These are phyloP conservation scores for Eulithis prunata DNA, from an alignment of 2,888 invertebrate species.

Conservation along the genomic window DNA sequence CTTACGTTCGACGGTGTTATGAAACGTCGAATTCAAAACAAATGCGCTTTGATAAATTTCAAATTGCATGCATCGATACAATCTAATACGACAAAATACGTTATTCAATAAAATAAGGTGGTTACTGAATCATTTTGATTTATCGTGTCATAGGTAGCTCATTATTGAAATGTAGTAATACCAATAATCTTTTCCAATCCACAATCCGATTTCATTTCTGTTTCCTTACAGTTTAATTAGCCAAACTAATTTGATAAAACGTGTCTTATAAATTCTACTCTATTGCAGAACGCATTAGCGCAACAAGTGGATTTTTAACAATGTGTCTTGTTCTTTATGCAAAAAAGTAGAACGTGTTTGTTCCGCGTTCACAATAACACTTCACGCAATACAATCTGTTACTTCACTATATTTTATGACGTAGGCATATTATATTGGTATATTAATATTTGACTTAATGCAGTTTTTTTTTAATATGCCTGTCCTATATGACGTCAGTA, in stretches of 20 bases:
- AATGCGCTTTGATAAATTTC: no score
- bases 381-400: slow-evolving; percentile 16
- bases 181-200: slow-evolving; percentile 10
- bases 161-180: background rate
- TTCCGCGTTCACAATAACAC: slow-evolving; percentile 26
- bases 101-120: no score
- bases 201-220: slow-evolving; percentile 21
- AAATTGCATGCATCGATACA: no score
- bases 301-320: slow-evolving; percentile 13
- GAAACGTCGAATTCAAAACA: no score
- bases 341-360: slow-evolving; percentile 17
- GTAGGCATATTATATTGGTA: no score
- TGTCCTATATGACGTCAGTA: no score
- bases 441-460: no score
- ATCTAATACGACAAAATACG: no score
- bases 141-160: background rate
- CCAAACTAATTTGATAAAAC: slow-evolving; percentile 1
- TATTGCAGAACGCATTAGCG: slow-evolving; percentile 16
- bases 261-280: slow-evolving; percentile 8
- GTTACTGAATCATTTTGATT: no score
- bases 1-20: no score
- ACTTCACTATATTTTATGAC: slow-evolving; percentile 6
- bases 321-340: background rate
- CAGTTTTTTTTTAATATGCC: no score
- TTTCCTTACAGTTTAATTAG: slow-evolving; percentile 28